Conservation (phyloP, 2,113 vertebrate genomes). For the Tonatia bakeri region DNA sequence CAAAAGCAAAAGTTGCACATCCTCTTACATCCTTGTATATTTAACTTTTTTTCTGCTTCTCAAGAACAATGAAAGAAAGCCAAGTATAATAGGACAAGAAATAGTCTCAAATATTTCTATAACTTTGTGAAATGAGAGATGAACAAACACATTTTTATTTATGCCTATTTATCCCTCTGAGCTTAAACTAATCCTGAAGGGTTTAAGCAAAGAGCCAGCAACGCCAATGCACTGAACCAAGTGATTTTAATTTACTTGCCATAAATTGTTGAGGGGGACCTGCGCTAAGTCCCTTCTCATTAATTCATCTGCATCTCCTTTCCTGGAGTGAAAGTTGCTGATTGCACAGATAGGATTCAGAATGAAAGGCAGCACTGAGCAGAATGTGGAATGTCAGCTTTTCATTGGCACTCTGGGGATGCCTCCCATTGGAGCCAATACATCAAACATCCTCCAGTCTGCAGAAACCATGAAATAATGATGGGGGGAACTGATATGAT, state of each 20-base stretch:
- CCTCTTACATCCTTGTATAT: not conserved
- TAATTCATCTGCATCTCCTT: conserved; percentile 16
- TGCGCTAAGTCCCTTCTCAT: not conserved
- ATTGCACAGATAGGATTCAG: not conserved
- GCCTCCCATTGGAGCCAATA: not conserved
- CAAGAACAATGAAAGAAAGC: conserved; percentile 16
- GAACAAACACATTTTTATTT: conserved; percentile 43
- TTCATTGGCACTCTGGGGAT: not conserved
- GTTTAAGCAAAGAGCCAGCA: conserved; percentile 23
- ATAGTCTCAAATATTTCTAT: conserved; percentile 21
- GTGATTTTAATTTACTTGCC: conserved; percentile 55
- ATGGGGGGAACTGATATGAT: not conserved
- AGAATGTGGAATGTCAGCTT: not conserved
- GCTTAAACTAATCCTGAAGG: conserved; percentile 22
- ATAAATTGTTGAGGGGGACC: conserved; percentile 34
- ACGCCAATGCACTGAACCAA: not conserved
- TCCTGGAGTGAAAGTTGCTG: not conserved
- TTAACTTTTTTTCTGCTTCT: not conserved
- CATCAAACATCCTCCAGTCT: not conserved
- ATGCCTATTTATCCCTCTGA: conserved; percentile 42
- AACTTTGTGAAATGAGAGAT: not conserved
- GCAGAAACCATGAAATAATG: not conserved
- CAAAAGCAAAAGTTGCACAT: not conserved
- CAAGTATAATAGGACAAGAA: not conserved
- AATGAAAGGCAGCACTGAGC: not conserved